These are phyloP conservation scores for Pseudomugil gertrudae DNA, from an alignment of 2,797 vertebrate species.

Conservation along the genomic window DNA sequence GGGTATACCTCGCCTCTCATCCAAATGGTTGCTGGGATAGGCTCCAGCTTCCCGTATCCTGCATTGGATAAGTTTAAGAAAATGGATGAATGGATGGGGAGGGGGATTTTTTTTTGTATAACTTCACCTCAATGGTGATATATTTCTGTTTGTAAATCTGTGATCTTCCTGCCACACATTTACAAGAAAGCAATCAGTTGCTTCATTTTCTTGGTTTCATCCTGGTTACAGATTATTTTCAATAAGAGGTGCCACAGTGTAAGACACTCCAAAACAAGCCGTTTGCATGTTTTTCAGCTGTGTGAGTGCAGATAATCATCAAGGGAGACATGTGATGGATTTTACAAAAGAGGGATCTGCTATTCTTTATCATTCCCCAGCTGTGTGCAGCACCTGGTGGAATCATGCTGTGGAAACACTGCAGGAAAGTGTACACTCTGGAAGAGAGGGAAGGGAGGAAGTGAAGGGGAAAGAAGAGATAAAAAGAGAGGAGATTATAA, in stretches of 20 bases:
- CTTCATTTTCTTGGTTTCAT: conserved; percentile 19
- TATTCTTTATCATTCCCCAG: conserved; percentile 58
- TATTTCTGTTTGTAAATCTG: conserved; percentile 26
- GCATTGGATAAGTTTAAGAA: too few relatives aligned
- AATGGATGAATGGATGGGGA: too few relatives aligned
- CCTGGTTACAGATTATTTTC: conserved; percentile 36
- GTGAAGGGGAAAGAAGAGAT: not conserved
- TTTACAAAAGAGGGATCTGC: conserved; percentile 44
- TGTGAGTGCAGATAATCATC: conserved; percentile 46
- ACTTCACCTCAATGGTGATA: conserved; percentile 1
- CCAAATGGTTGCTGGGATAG: too few relatives aligned
- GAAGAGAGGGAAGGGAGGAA: conserved; percentile 10
- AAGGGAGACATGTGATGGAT: conserved; percentile 51
- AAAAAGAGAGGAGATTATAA: conserved; percentile 2
- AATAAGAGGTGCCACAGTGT: conserved; percentile 31
- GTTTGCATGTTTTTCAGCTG: conserved; percentile 49
- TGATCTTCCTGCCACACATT: conserved; percentile 14
- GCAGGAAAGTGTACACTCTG: conserved; percentile 15
- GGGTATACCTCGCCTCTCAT: too few relatives aligned
- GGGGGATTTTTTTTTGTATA: conserved; percentile 5
- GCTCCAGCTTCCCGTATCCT: too few relatives aligned
- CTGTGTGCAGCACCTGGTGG: conserved; percentile 67
- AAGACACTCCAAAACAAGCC: conserved; percentile 46
- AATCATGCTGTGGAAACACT: conserved; percentile 41
- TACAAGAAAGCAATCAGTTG: conserved; percentile 19